Evolutionary conservation across 2,888 invertebrate species (phyloP).

Genomic region (Cheilosia vulpina): DNA sequence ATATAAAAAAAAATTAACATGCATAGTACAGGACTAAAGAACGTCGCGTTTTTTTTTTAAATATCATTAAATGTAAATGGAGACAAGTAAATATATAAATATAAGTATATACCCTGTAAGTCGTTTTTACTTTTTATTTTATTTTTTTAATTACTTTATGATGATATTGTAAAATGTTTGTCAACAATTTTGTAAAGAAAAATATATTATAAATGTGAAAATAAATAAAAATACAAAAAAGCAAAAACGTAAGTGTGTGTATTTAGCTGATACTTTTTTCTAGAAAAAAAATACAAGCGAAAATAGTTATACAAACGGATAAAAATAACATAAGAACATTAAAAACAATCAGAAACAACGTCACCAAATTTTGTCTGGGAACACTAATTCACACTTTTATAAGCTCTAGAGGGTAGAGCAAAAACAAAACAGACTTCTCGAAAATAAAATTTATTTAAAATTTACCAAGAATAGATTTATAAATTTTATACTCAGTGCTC

Average conservation of each 20-base stretch:
- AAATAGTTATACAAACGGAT: conserved; percentile 40
- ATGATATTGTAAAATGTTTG: conserved; percentile 66
- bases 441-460: conserved; percentile 9
- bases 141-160: conserved; percentile 54
- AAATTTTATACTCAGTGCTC: conserved; percentile 55
- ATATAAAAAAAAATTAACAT: conserved; percentile 74
- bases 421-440: conserved; percentile 19
- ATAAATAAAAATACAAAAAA: conserved; percentile 62
- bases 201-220: conserved; percentile 76
- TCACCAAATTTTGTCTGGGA: conserved; percentile 55
- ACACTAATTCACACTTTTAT: conserved; percentile 47
- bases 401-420: conserved; percentile 19
- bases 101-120: conserved; percentile 69
- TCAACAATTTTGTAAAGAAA: conserved; percentile 72
- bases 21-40: conserved; percentile 77
- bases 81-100: conserved; percentile 74
- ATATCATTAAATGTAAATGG: conserved; percentile 75
- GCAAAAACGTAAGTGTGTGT: conserved; percentile 80
- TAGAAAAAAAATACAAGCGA: conserved; percentile 75
- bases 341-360: conserved; percentile 52
- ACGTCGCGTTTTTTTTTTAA: conserved; percentile 54
- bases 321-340: conserved; percentile 16
- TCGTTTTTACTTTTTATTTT: conserved; percentile 48
- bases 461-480: conserved; percentile 40
- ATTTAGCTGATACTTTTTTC: conserved; percentile 78